These are phyloP conservation scores for Ia io DNA, from an alignment of 2,113 vertebrate genomes.

Conservation along the genomic window DNA sequence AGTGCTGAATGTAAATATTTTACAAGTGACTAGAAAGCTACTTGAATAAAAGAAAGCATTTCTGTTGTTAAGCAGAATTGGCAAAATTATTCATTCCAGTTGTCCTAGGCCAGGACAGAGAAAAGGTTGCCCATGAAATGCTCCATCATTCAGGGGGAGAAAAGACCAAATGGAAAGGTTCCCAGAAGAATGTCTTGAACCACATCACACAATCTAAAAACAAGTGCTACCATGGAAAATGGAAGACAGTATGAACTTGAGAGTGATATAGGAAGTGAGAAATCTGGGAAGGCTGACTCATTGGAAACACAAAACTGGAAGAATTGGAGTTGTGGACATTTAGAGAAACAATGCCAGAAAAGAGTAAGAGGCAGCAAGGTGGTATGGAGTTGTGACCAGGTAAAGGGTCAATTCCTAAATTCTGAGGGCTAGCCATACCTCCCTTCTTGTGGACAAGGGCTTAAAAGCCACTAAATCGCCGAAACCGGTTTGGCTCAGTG, in stretches of 20 bases:
- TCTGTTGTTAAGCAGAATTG: background rate
- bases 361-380: rapidly evolving
- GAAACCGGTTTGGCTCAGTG: no score
- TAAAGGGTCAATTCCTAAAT: background rate
- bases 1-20: background rate
- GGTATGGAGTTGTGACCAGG: background rate
- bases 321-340: no score
- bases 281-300: background rate
- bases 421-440: rapidly evolving
- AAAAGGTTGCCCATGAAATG: rapidly evolving
- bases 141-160: background rate
- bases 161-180: background rate
- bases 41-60: background rate
- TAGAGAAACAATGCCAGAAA: background rate
- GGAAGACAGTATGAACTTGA: background rate
- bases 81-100: background rate
- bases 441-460: background rate
- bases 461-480: background rate
- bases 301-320: background rate
- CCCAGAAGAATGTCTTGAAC: background rate
- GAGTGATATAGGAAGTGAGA: background rate
- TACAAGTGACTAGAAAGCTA: background rate
- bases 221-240: rapidly evolving
- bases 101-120: background rate
- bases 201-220: background rate